These are phyloP conservation scores for Seriola dumerili DNA, from an alignment of 2,113 vertebrate genomes.

Conservation along the genomic window DNA sequence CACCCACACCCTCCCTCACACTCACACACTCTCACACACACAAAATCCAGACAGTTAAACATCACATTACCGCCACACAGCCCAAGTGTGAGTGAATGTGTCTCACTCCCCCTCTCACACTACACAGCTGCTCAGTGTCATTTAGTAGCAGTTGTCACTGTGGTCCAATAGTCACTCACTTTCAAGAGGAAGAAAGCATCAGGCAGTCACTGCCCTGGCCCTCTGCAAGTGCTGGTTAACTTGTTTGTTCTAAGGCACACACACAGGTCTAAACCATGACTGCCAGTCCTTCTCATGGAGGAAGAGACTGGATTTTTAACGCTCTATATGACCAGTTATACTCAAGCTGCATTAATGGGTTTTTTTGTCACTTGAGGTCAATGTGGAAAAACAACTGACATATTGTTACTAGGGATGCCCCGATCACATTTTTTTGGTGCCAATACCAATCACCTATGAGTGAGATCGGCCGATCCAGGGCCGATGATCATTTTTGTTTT, in stretches of 20 bases:
- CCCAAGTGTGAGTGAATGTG: background rate
- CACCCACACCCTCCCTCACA: background rate
- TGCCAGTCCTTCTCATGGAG: too few relatives aligned
- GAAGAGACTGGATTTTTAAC: background rate
- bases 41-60: slow-evolving; percentile 4
- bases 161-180: background rate
- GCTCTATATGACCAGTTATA: background rate
- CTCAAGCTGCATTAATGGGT: too few relatives aligned
- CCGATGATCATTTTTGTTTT: too few relatives aligned
- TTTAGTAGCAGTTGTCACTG: slow-evolving; percentile 19
- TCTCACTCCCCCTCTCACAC: background rate
- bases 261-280: background rate
- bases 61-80: background rate
- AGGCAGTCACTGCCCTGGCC: background rate
- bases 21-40: background rate
- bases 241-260: background rate
- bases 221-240: background rate
- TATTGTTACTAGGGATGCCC: too few relatives aligned
- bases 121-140: slow-evolving; percentile 30
- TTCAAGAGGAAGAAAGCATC: background rate
- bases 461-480: too few relatives aligned
- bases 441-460: too few relatives aligned
- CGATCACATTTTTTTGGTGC: too few relatives aligned
- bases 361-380: background rate
- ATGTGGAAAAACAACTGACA: background rate